Conservation (phyloP, 1,140 invertebrate genomes). For the Zaprionus vittiger region DNA sequence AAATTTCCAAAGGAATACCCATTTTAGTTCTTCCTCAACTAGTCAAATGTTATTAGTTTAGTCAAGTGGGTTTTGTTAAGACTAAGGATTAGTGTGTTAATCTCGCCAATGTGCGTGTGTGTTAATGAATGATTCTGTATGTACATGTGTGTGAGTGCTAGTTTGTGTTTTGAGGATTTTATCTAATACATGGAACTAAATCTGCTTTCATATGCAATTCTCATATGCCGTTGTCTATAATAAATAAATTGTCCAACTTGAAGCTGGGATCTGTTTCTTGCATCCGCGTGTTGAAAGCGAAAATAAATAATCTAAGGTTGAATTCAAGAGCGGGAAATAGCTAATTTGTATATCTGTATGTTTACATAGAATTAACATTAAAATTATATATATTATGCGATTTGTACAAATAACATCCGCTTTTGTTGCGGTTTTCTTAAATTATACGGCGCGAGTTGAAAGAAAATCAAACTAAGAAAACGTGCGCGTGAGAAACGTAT, state of each 20-base stretch:
- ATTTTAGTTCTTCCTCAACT: slow-evolving; percentile 64
- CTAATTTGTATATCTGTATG: slow-evolving; percentile 12
- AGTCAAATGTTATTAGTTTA: slow-evolving; percentile 71
- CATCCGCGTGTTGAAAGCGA: slow-evolving; percentile 11
- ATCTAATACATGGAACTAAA: slow-evolving; percentile 8
- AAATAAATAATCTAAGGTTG: slow-evolving; percentile 39
- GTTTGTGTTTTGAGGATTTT: slow-evolving; percentile 14
- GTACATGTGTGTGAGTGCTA: neutral
- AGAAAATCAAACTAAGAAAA: slow-evolving; percentile 49
- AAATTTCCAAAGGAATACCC: slow-evolving; percentile 38
- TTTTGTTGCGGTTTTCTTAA: neutral
- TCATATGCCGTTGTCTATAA: slow-evolving; percentile 30
- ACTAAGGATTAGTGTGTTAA: slow-evolving; percentile 50
- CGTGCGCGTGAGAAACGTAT: slow-evolving; percentile 13
- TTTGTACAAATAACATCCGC: slow-evolving; percentile 58
- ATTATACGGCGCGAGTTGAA: slow-evolving; percentile 11
- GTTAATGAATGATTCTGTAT: slow-evolving; percentile 16
- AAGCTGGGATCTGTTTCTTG: slow-evolving; percentile 26
- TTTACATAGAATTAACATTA: slow-evolving; percentile 47
- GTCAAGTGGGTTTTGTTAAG: slow-evolving; percentile 56
- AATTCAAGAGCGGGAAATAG: slow-evolving; percentile 51
- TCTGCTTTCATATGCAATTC: slow-evolving; percentile 1
- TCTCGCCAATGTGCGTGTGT: slow-evolving; percentile 19
- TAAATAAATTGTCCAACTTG: slow-evolving; percentile 40
- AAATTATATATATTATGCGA: slow-evolving; percentile 55